Evolutionary conservation across 2,113 vertebrate genomes (phyloP).

Genomic region (Mormyrus lacerda): DNA sequence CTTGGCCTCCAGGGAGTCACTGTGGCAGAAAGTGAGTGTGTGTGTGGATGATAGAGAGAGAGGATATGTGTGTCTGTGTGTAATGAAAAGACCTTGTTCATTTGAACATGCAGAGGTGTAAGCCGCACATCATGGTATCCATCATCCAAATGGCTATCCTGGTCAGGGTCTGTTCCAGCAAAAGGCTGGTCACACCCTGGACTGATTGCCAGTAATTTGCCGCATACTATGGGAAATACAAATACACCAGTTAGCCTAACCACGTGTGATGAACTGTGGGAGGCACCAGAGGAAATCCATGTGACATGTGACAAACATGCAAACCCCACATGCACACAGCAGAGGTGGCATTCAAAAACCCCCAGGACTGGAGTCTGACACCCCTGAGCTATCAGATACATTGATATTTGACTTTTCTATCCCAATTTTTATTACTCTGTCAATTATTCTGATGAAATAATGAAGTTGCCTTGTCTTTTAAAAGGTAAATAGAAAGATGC

Average conservation of each 20-base stretch:
- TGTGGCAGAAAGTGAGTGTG: conserved; percentile 83
- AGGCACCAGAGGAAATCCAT: neutral
- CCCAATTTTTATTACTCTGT: neutral
- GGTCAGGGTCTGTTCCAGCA: neutral
- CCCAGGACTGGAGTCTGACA: no score
- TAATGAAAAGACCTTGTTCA: conserved; percentile 1
- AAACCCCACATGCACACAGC: neutral
- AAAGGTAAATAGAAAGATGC: neutral
- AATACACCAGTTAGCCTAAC: neutral
- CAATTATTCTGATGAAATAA: neutral
- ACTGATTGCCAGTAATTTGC: neutral
- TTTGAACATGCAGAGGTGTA: neutral
- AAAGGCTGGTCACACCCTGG: neutral
- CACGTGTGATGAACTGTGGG: neutral
- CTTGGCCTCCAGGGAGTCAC: conserved; percentile 74
- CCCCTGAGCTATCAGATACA: neutral
- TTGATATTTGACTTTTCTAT: neutral
- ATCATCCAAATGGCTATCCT: neutral
- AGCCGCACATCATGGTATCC: neutral
- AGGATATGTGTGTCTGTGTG: conserved; percentile 11
- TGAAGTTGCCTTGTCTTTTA: neutral
- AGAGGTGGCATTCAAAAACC: neutral
- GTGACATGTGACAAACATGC: neutral
- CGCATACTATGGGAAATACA: neutral
- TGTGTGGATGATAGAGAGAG: neutral